Evolutionary conservation across 1,140 invertebrate genomes (phyloP).

Genomic region (Calephelis virginiensis): DNA sequence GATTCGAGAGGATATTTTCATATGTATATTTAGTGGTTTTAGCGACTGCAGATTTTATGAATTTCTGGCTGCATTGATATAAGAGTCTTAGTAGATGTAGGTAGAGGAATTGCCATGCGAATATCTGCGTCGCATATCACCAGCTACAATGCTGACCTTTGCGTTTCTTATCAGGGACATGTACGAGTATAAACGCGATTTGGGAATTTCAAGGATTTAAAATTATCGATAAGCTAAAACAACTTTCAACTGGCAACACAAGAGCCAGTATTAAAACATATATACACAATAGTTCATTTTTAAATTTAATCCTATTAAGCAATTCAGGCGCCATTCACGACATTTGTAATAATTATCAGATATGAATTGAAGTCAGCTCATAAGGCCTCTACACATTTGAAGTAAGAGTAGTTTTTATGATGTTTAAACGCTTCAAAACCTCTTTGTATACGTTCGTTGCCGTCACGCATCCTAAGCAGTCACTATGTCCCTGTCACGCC

Average conservation of each 20-base stretch:
- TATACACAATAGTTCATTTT: too few relatives aligned
- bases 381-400: too few relatives aligned
- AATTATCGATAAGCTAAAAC: neutral
- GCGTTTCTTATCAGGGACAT: neutral
- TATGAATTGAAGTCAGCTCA: too few relatives aligned
- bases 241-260: neutral
- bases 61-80: slow-evolving; percentile 17
- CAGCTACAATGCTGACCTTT: slow-evolving; percentile 17
- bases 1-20: slow-evolving; percentile 61
- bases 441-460: too few relatives aligned
- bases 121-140: slow-evolving; percentile 50
- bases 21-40: slow-evolving; percentile 53
- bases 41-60: slow-evolving; percentile 34
- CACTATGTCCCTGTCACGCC: too few relatives aligned
- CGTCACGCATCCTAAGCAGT: too few relatives aligned
- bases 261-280: too few relatives aligned
- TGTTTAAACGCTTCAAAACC: too few relatives aligned
- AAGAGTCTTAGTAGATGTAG: slow-evolving; percentile 13
- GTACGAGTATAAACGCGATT: neutral
- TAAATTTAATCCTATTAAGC: too few relatives aligned
- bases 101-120: slow-evolving; percentile 16
- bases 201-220: neutral
- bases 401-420: too few relatives aligned
- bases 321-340: too few relatives aligned
- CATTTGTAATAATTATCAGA: too few relatives aligned